Evolutionary conservation across 2,888 invertebrate species (phyloP).

Genomic region (Anoplius nigerrimus): DNA sequence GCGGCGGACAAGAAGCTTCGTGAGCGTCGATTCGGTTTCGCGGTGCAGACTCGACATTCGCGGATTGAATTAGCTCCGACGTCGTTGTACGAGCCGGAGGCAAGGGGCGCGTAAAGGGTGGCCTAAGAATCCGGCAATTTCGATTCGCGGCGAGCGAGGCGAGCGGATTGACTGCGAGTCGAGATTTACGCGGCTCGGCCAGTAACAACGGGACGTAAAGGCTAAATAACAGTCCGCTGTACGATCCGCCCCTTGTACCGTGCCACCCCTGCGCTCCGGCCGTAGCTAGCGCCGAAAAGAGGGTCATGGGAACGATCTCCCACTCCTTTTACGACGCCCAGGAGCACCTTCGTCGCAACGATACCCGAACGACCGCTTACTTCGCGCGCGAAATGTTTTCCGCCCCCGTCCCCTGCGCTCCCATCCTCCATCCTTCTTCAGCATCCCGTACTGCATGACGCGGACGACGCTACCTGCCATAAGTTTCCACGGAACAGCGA

Average conservation of each 20-base stretch:
- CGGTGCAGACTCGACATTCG: no score
- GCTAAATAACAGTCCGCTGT: background rate
- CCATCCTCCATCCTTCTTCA: background rate
- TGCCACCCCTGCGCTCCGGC: background rate
- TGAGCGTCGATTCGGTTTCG: no score
- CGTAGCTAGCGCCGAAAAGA: background rate
- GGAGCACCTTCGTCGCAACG: conserved; percentile 35
- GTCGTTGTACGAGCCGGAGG: no score
- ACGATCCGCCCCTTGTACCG: background rate
- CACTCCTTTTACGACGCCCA: conserved; percentile 21
- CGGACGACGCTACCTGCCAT: background rate
- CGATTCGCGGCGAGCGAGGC: no score
- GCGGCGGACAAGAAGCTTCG: no score
- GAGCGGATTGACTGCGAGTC: no score
- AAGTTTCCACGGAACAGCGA: conserved; percentile 1
- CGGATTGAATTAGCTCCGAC: no score
- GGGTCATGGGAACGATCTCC: conserved; percentile 2
- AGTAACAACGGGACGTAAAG: background rate
- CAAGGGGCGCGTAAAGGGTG: no score
- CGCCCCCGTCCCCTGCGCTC: conserved; percentile 1
- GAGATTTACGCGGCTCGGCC: background rate
- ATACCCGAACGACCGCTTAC: conserved; percentile 38
- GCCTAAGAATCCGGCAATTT: no score
- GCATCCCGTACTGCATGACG: background rate
- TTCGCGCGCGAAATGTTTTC: conserved; percentile 30